These are phyloP conservation scores for Sylvilagus bachmani DNA, from an alignment of 2,113 vertebrate species.

Conservation along the genomic window DNA sequence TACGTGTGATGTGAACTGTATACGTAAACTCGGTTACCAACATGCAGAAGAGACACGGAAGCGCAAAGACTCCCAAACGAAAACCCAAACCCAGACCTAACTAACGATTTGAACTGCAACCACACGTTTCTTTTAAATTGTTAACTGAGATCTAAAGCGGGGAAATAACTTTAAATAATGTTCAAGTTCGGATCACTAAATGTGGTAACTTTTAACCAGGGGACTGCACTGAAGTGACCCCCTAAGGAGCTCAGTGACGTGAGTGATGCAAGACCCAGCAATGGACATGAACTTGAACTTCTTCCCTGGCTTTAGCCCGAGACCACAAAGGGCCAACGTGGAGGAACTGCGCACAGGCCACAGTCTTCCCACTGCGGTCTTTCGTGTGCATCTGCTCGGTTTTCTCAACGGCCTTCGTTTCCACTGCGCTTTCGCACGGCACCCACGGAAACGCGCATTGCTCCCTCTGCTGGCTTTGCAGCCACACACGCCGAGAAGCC, in stretches of 20 bases:
- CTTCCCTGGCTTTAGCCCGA: neutral
- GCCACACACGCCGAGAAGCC: conserved; percentile 57
- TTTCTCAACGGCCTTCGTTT: conserved; percentile 6
- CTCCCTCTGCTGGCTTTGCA: conserved; percentile 68
- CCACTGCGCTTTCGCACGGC: neutral
- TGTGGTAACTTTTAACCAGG: conserved; percentile 16
- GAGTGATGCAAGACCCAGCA: neutral
- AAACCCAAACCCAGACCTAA: neutral
- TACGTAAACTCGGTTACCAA: neutral
- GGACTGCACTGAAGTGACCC: neutral
- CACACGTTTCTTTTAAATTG: conserved; percentile 21
- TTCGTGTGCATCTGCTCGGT: neutral
- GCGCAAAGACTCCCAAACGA: neutral
- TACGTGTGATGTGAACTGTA: neutral
- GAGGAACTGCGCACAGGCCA: conserved; percentile 4
- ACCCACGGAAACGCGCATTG: conserved; percentile 38
- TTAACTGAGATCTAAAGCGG: neutral
- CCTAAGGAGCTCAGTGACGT: neutral
- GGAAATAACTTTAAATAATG: conserved; percentile 12
- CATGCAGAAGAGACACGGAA: neutral
- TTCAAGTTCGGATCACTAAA: neutral
- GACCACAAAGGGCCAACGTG: neutral
- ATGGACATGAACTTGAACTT: conserved; percentile 46
- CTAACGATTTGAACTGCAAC: conserved; percentile 1
- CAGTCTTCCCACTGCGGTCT: neutral